These are phyloP conservation scores for Elysia chlorotica DNA, from an alignment of 1,140 invertebrate genomes.

Conservation along the genomic window DNA sequence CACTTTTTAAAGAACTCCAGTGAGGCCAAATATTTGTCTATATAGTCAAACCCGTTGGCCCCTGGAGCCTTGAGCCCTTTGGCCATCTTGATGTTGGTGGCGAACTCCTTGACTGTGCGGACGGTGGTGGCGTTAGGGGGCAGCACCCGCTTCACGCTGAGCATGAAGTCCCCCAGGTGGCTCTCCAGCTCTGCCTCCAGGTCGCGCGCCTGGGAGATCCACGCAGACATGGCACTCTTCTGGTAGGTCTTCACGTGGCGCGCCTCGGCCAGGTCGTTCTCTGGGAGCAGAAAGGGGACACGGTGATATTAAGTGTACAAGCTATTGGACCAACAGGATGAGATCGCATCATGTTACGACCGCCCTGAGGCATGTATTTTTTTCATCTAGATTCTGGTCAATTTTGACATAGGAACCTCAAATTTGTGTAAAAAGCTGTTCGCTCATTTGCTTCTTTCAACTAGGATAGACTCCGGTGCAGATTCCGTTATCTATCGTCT, in stretches of 20 bases:
- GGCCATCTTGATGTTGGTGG: slow-evolving; percentile 28
- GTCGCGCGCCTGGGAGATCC: slow-evolving; percentile 30
- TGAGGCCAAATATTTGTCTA: slow-evolving; percentile 23
- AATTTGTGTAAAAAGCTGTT: too few species aligned
- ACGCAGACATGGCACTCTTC: slow-evolving; percentile 10
- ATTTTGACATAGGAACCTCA: too few species aligned
- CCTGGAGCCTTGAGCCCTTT: slow-evolving; percentile 26
- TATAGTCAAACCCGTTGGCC: not conserved
- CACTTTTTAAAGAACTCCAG: slow-evolving; percentile 21
- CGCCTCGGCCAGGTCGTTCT: slow-evolving; percentile 30
- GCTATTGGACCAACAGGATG: too few species aligned
- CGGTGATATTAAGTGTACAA: too few species aligned
- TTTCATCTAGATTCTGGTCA: too few species aligned
- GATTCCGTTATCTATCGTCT: too few species aligned
- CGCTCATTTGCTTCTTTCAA: too few species aligned
- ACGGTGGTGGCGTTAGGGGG: slow-evolving; percentile 24
- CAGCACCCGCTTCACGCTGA: slow-evolving; percentile 32
- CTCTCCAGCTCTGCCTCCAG: slow-evolving; percentile 31
- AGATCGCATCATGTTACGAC: too few species aligned
- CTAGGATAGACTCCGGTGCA: too few species aligned
- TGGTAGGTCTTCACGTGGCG: slow-evolving; percentile 26
- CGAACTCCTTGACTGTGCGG: slow-evolving; percentile 31
- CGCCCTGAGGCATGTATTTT: too few species aligned
- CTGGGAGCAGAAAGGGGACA: slow-evolving; percentile 33
- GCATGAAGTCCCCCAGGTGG: slow-evolving; percentile 36